phyloP scores from a whole-genome alignment of 2,888 invertebrate genomes.

The Acrobasis consociella region DNA sequence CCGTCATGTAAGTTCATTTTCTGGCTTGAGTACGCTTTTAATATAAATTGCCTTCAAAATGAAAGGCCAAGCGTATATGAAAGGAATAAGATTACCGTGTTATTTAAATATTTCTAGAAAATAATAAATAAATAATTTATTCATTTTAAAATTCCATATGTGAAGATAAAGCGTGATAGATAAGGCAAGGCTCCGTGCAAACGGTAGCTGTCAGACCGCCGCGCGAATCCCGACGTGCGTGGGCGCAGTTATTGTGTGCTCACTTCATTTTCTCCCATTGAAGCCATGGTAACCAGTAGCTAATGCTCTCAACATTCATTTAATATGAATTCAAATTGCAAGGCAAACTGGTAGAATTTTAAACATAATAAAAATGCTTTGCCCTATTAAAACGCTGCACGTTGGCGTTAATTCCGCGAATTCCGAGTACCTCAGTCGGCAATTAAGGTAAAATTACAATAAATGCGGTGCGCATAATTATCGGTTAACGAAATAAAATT shows the following conservation, averaged over 20 bases:
- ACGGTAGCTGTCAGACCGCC: conserved; percentile 70
- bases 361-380: neutral
- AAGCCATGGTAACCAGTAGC: conserved; percentile 63
- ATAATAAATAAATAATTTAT: neutral
- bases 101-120: neutral
- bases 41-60: conserved; percentile 54
- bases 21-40: conserved; percentile 47
- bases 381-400: conserved; percentile 2
- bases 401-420: conserved; percentile 7
- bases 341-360: neutral
- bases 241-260: conserved; percentile 66
- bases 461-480: conserved; percentile 32
- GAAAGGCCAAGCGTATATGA: conserved; percentile 16
- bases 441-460: conserved; percentile 41
- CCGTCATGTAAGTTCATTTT: conserved; percentile 50
- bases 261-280: conserved; percentile 73
- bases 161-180: conserved; percentile 2
- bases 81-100: neutral
- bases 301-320: conserved; percentile 61
- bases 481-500: conserved; percentile 6
- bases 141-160: neutral
- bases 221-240: conserved; percentile 56
- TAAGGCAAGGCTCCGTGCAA: neutral
- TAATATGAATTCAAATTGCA: conserved; percentile 37
- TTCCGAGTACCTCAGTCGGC: conserved; percentile 27